Evolutionary conservation across 2,888 invertebrate genomes (phyloP), one percentile per base, ranked within the genome.

Genomic region (Erpobdella octoculata): DNA sequence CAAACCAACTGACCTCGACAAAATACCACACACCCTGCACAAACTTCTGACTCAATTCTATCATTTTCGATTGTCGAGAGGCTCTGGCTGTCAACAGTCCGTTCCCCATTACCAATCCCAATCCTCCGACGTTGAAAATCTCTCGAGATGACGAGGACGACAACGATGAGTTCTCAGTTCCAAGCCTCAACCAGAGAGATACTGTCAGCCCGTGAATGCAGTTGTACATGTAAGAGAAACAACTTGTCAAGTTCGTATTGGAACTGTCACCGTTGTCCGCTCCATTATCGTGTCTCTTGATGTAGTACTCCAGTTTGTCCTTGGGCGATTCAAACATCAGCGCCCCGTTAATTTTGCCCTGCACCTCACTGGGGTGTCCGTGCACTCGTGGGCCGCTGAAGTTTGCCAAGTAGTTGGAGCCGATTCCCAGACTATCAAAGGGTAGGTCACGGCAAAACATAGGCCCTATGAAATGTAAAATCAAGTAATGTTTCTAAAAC

Each of bases 1-100:
- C 12, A 9, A 48, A 48, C 48, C 48, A 48, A 48, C n/a, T 48
- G 48, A 48, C 48, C 48, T 53, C 53, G 53, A 53, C 53, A 9
- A 53, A 53, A 15, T 12, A 28, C 53, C 53, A 53, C 53, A 28
- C 9, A 15, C 28, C 21, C 15, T 53, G 53, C 53, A 53, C 5
- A 53, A 1, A 15, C 28, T 53, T 28, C 28, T 53, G 21, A 2
- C 21, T 53, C 1, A 28, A 53, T 5, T 21, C 53, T 21, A 53
- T 53, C 21, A 25, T 21, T 6, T 21, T 53, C 6, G 53, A 25
- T 1, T 53, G 21, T 12, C 18, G 21, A 21, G 28, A 25, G 53
- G 53, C 53, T 53, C 53, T 53, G 53, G 53, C 53, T 28, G 28
- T 21, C 53, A 53, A 28, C 28, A 8, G 21, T 3, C 53, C 53